Evolutionary conservation across 2,888 invertebrate genomes (phyloP), one percentile per base, ranked within the genome.

Genomic region (Oligia strigilis): DNA sequence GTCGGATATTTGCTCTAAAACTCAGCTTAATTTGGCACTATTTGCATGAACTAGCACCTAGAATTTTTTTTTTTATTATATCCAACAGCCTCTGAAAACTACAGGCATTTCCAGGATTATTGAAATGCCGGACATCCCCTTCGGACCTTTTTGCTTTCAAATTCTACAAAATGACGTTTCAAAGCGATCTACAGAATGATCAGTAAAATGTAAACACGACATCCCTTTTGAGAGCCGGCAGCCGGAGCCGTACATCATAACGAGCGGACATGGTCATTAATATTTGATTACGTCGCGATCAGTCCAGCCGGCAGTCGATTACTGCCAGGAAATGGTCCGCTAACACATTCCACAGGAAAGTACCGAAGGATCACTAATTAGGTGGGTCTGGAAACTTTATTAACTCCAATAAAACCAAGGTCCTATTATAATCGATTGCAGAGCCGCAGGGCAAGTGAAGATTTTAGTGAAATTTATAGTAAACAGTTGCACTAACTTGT

Each of bases 221-320:
- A 60, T 64, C 72, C 64, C 52, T 74, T 77, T 62, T 67, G 40
- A 29, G 8, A 43, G 73, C 29, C 19, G 58, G 17, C 40, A 40
- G 40, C 65, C 72, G 43, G 60, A 70, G 49, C 73, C 60, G 76
- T 83, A 76, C 89, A 82, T 81, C 74, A 84, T 84, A 85, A 83
- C 84, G 81, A 85, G 80, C 88, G 87, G 87, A 89, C 85, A 86
- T 64, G 86, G 86, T 90, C 89, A 89, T 90, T 90, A 91, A 91
- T 92, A 92, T 92, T 93, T 90, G 92, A 93, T 93, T 92, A 90
- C 90, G 88, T 85, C 79, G 82, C 87, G 89, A 90, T 92, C 91
- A 90, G 88, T 85, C 84, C 87, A 77, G 84, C 91, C 93, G 94
- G 94, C 93, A 94, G 93, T 95, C 94, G 92, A 95, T 95, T 94